A percentile compares a stretch with the other conserved stretches of the same genome.
These are phyloP conservation scores for Carassius carassius DNA, from an alignment of 2,113 vertebrate species.

Conservation along the genomic window DNA sequence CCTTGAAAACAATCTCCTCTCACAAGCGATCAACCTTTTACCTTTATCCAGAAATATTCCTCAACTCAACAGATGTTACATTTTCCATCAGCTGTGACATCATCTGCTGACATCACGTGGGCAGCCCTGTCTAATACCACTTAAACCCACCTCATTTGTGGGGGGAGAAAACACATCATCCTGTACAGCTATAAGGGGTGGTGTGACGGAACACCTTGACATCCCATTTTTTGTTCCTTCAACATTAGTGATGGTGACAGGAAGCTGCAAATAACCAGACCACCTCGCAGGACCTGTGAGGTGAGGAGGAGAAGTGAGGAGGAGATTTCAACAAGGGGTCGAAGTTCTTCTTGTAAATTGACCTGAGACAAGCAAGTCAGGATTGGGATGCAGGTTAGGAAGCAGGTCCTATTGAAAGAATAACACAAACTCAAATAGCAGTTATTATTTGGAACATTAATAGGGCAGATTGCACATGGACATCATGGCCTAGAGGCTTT, in stretches of 20 bases:
- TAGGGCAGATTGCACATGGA: not conserved
- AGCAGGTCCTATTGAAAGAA: not conserved
- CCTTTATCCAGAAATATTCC: not conserved
- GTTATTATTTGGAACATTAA: not conserved
- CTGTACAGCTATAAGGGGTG: not conserved
- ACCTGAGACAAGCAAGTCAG: not conserved
- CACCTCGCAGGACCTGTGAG: not conserved
- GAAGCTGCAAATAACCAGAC: slow-evolving; percentile 19
- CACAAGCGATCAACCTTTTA: not conserved
- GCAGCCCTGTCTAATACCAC: not conserved
- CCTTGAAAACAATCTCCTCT: not conserved
- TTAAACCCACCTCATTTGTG: slow-evolving; percentile 12
- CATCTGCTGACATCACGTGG: slow-evolving; percentile 17
- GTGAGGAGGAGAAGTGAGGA: no score
- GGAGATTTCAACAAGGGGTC: not conserved
- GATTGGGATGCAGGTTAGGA: not conserved
- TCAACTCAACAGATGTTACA: not conserved
- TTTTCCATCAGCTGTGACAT: slow-evolving; percentile 20
- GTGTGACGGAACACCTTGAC: not conserved
- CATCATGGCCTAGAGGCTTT: not conserved
- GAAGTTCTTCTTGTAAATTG: not conserved
- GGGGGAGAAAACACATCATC: not conserved
- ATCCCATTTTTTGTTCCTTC: not conserved
- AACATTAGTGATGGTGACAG: not conserved
- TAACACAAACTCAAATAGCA: not conserved